A percentile compares a stretch with the other conserved stretches of the same genome.
Evolutionary conservation across 2,888 invertebrate species (phyloP).

Genomic region (Pristionchus entomophagus): DNA sequence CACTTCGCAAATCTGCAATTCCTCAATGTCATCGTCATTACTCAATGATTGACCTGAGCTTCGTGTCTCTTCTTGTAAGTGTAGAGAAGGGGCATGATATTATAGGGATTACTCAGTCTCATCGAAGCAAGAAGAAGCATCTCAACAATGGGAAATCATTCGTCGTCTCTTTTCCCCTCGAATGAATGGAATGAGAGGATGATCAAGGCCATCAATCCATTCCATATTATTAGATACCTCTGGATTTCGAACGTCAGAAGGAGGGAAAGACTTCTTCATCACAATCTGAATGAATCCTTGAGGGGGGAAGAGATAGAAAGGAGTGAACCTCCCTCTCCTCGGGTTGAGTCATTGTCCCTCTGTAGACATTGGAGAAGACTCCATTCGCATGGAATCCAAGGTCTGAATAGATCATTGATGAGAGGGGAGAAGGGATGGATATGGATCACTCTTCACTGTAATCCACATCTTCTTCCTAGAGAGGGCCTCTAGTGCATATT

Average conservation of each 20-base stretch:
- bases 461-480: conserved; percentile 29
- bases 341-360: conserved; percentile 38
- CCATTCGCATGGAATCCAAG: conserved; percentile 43
- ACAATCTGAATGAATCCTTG: conserved; percentile 8
- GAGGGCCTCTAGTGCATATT: background rate
- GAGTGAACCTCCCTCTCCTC: conserved; percentile 4
- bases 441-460: background rate
- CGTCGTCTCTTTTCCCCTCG: too few relatives aligned
- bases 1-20: conserved; percentile 19
- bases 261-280: conserved; percentile 25
- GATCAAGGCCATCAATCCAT: background rate
- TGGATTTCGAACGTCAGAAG: background rate
- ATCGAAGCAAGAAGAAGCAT: conserved; percentile 25
- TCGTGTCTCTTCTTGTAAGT: conserved; percentile 17
- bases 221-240: conserved; percentile 7
- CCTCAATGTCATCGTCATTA: background rate
- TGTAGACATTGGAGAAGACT: conserved; percentile 44
- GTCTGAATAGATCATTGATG: conserved; percentile 19
- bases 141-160: background rate
- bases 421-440: background rate
- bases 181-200: background rate
- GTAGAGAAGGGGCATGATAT: conserved; percentile 37
- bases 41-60: background rate
- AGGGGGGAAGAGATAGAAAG: background rate
- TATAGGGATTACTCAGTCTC: conserved; percentile 19